A percentile compares a stretch with the other conserved stretches of the same genome.
Conservation (phyloP, 2,888 invertebrate genomes). For the Cryptocheilus praepositus region DNA sequence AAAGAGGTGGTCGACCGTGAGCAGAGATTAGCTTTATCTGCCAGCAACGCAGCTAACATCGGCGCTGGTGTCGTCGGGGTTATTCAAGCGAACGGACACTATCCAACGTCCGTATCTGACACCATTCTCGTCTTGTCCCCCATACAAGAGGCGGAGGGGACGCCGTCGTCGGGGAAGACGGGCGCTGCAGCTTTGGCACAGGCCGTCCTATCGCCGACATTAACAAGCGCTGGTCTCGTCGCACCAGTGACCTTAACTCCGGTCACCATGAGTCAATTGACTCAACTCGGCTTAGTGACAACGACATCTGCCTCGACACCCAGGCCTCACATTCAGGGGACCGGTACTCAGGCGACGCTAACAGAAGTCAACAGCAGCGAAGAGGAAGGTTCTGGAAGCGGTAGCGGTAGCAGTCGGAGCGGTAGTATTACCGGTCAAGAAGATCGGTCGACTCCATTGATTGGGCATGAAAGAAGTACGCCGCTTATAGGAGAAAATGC, state of each 20-base stretch:
- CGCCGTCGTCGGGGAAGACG: constrained; percentile 73
- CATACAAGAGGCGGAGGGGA: constrained; percentile 88
- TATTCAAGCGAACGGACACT: constrained; percentile 77
- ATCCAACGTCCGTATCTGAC: constrained; percentile 82
- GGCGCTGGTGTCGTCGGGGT: constrained; percentile 82
- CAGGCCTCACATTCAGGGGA: constrained; percentile 36
- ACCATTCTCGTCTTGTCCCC: constrained; percentile 87
- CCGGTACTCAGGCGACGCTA: constrained; percentile 59
- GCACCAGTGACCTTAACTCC: constrained; percentile 76
- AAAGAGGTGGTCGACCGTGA: constrained; percentile 87
- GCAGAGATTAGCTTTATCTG: constrained; percentile 78
- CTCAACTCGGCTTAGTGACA: constrained; percentile 75
- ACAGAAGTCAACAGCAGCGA: constrained; percentile 69
- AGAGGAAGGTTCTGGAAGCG: constrained; percentile 63
- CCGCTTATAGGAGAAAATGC: constrained; percentile 68
- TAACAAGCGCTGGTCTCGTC: constrained; percentile 76
- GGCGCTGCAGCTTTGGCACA: constrained; percentile 87
- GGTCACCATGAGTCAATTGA: constrained; percentile 80
- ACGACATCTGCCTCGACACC: constrained; percentile 76
- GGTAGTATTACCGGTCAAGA: constrained; percentile 71
- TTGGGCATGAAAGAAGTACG: constrained; percentile 69
- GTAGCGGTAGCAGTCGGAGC: constrained; percentile 65
- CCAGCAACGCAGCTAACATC: constrained; percentile 72
- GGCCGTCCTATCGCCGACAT: constrained; percentile 83
- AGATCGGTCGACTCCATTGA: constrained; percentile 68